A percentile compares a stretch with the other conserved stretches of the same genome.
Conservation (phyloP, 2,113 vertebrate species). For the Bothrops jararaca region DNA sequence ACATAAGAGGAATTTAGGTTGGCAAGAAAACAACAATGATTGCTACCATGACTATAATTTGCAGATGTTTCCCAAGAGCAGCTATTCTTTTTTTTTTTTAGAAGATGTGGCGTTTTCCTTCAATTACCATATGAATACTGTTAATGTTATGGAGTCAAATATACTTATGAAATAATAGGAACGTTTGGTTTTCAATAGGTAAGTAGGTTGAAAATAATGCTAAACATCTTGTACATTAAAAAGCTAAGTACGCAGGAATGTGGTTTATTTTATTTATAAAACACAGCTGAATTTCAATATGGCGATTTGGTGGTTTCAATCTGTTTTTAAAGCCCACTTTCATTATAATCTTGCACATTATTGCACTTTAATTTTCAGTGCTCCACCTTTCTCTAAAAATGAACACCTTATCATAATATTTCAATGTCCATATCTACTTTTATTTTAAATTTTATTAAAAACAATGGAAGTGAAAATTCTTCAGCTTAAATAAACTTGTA, state of each 20-base stretch:
- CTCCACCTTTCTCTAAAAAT: not conserved
- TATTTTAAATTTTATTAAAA: not conserved
- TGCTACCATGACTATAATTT: slow-evolving; percentile 2
- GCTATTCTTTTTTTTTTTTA: not conserved
- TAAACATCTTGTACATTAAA: not conserved
- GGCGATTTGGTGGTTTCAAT: not conserved
- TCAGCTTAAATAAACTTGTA: not conserved
- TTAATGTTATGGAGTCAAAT: not conserved
- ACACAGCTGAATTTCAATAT: not conserved
- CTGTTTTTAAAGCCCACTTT: not conserved
- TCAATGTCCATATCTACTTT: not conserved
- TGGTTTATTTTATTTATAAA: not conserved
- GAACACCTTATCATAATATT: not conserved
- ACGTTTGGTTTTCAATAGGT: not conserved
- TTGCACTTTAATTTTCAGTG: not conserved
- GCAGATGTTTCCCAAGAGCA: slow-evolving; percentile 14
- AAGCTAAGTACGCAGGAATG: not conserved
- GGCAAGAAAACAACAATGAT: not conserved
- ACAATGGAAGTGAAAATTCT: not conserved
- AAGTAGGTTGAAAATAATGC: not conserved
- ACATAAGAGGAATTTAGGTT: not conserved
- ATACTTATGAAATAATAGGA: not conserved
- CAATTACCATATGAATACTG: not conserved
- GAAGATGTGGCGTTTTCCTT: not conserved
- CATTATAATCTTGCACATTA: not conserved